Evolutionary conservation across 2,113 vertebrate genomes (phyloP).

Genomic region (Ageneiosus marmoratus): DNA sequence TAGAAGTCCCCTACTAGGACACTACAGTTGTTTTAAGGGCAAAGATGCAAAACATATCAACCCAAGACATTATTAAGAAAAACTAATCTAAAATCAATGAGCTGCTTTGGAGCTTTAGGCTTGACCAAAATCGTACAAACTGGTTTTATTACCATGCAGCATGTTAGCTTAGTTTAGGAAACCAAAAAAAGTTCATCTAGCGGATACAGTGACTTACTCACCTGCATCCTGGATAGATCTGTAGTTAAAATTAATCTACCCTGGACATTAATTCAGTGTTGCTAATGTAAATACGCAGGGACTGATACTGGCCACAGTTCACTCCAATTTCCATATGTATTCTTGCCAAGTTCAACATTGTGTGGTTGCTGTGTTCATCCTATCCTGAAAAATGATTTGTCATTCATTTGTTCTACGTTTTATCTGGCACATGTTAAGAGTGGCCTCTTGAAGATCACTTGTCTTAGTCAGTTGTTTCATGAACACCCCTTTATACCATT

Average conservation of each 20-base stretch:
- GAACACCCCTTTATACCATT: conserved; percentile 21
- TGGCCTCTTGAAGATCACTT: conserved; percentile 34
- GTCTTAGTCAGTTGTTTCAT: conserved; percentile 39
- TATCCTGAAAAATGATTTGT: conserved; percentile 47
- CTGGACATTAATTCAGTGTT: conserved; percentile 41
- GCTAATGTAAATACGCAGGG: conserved; percentile 51
- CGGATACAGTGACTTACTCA: conserved; percentile 62
- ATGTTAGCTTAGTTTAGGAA: conserved; percentile 50
- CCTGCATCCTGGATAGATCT: conserved; percentile 47
- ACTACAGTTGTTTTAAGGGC: conserved; percentile 20
- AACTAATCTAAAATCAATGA: conserved; percentile 70
- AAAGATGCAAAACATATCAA: conserved; percentile 30
- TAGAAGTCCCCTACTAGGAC: background rate
- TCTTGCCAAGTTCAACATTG: conserved; percentile 53
- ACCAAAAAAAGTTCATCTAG: conserved; percentile 64
- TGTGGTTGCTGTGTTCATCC: conserved; percentile 42
- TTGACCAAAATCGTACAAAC: conserved; percentile 53
- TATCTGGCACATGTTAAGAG: conserved; percentile 43
- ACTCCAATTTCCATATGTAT: background rate
- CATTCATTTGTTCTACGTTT: conserved; percentile 50
- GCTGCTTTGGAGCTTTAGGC: conserved; percentile 48
- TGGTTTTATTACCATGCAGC: conserved; percentile 27
- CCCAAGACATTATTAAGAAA: conserved; percentile 58
- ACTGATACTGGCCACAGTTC: conserved; percentile 30
- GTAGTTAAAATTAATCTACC: conserved; percentile 40